A percentile compares a stretch with the other conserved stretches of the same genome.
Evolutionary conservation across 2,797 vertebrate genomes (phyloP).

Genomic region (Peromyscus nudipes): DNA sequence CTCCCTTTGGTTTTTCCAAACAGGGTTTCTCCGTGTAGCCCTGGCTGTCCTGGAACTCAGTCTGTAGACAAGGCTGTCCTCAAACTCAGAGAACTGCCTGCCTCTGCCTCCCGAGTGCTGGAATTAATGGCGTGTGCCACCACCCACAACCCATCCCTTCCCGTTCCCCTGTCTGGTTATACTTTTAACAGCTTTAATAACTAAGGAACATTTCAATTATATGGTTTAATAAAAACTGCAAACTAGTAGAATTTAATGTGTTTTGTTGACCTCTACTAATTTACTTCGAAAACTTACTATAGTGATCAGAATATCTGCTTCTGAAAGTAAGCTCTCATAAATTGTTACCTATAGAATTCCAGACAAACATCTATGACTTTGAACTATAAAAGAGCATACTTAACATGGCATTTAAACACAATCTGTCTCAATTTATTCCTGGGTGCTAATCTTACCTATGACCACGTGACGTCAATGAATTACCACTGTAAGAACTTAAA

Average conservation of each 20-base stretch:
- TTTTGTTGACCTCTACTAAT: background rate
- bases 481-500: constrained; percentile 27
- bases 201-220: background rate
- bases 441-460: background rate
- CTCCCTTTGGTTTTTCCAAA: background rate
- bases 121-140: background rate
- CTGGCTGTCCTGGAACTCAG: background rate
- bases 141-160: no score
- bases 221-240: background rate
- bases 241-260: background rate
- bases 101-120: background rate
- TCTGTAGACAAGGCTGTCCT: background rate
- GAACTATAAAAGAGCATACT: background rate
- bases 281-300: constrained; percentile 39
- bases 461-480: constrained; percentile 45
- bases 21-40: background rate
- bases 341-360: background rate
- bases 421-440: background rate
- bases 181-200: constrained; percentile 22
- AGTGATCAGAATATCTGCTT: background rate
- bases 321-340: constrained; percentile 5
- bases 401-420: constrained; percentile 35
- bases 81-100: background rate
- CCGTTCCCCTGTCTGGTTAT: background rate
- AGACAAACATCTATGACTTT: constrained; percentile 21